Base-by-base conservation (phyloP, 2,797 vertebrate genomes). In the Sardinella longiceps region DNA sequence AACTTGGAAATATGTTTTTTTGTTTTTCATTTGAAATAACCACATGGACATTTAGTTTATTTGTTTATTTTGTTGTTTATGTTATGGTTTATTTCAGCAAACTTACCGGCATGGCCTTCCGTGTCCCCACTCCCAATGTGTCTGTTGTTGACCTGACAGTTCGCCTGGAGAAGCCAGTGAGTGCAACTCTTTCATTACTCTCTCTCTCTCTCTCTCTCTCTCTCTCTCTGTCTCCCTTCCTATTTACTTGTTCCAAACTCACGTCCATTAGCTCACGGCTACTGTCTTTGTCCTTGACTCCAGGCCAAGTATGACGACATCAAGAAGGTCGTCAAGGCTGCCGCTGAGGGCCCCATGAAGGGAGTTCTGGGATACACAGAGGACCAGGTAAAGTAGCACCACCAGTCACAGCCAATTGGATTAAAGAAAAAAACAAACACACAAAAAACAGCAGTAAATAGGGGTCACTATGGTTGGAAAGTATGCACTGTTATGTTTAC, bases 21-120 rank as follows among this genome's bases (percentile, higher is more conserved):
- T 20, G 23, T 60, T 60, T 18, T 25, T 60, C 1, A 1, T 60
- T 20, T 53, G 1, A n/a, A 58, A 58, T 7, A n/a, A 51, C 50
- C 5, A 3, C 45, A 3, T 28, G 5, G n/a, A 7, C 30, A n/a
- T n/a, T n/a, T n/a, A n/a, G n/a, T n/a, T n/a, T n/a, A n/a, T 48
- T 48, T 12, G 46, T 10, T 48, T 70, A 15, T 2, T 33, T 23
- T 43, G 58, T 30, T 12, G 46, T 10, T 48, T 70, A 15, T 2
- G 15, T 23, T 43, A n/a, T n/a, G n/a, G 58, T 30, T 20, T 58
- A 9, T 88, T 45, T 0, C 91, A 99, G 98, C 88, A 99, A 99
- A 89, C 95, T 98, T 86, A 99, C 98, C 0, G 98, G 98, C 89
- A 99, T 99, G 98, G 98, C 98, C 86, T 99, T 99, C 97, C 96